A percentile compares a stretch with the other conserved stretches of the same genome.
These are phyloP conservation scores for Cinclus mexicanus DNA, from an alignment of 2,113 vertebrate genomes.

Conservation along the genomic window DNA sequence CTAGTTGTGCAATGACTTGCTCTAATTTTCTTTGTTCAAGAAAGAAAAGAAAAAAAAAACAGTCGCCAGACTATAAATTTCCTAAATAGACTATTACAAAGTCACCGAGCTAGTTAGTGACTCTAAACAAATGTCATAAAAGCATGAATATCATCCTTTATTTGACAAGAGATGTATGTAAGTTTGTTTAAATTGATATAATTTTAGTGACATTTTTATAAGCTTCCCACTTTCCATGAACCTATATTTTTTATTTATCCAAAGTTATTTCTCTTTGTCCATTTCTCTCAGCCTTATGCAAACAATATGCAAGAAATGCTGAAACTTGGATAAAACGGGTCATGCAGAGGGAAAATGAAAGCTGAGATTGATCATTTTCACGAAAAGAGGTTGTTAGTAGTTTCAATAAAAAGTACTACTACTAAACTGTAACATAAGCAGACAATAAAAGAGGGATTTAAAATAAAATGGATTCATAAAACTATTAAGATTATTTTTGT, in stretches of 20 bases:
- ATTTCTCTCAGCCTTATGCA: constrained; percentile 80
- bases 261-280: constrained; percentile 72
- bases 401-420: constrained; percentile 60
- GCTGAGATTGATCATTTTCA: constrained; percentile 72
- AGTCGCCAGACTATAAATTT: constrained; percentile 83
- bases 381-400: constrained; percentile 65
- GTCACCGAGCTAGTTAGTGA: constrained; percentile 79
- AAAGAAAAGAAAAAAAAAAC: constrained; percentile 69
- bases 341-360: constrained; percentile 75
- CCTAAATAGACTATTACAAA: constrained; percentile 72
- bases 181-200: constrained; percentile 76
- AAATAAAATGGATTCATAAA: constrained; percentile 72
- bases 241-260: constrained; percentile 75
- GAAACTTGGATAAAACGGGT: constrained; percentile 78
- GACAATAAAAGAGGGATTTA: constrained; percentile 72
- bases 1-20: constrained; percentile 80
- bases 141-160: constrained; percentile 75
- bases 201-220: constrained; percentile 76
- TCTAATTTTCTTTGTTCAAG: constrained; percentile 75
- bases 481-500: constrained; percentile 73
- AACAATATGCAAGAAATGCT: constrained; percentile 79
- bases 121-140: constrained; percentile 80
- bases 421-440: constrained; percentile 69
- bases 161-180: constrained; percentile 76
- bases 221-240: constrained; percentile 69